These are phyloP conservation scores for Dendrolimus punctatus DNA, from an alignment of 1,140 invertebrate genomes.

Conservation along the genomic window DNA sequence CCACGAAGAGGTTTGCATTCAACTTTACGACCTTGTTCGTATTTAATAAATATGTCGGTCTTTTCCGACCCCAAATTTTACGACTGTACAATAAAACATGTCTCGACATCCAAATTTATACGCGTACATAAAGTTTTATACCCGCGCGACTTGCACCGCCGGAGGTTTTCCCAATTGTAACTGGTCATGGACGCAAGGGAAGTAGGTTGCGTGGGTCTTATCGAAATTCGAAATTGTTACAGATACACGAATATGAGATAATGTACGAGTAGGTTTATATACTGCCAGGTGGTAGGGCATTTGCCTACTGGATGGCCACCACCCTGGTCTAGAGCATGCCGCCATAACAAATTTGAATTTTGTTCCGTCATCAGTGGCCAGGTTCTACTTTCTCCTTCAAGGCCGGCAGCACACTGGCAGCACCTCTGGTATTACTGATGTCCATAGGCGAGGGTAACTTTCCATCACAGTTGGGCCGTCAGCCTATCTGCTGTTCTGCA, in stretches of 20 bases:
- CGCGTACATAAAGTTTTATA: constrained; percentile 71
- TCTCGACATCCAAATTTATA: constrained; percentile 71
- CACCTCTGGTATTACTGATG: too few relatives aligned
- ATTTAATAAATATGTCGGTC: constrained; percentile 71
- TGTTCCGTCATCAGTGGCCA: too few relatives aligned
- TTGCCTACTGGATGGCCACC: too few relatives aligned
- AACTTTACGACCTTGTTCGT: constrained; percentile 64
- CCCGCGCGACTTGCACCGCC: constrained; percentile 60
- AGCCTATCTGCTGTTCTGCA: too few relatives aligned
- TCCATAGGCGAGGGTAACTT: too few relatives aligned
- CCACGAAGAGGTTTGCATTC: constrained; percentile 62
- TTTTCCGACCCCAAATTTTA: constrained; percentile 69
- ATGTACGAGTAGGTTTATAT: too few relatives aligned
- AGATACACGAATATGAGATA: constrained; percentile 6
- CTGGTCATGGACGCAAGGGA: constrained; percentile 54
- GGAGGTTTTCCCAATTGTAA: constrained; percentile 63
- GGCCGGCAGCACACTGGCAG: too few relatives aligned
- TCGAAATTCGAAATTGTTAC: constrained; percentile 30
- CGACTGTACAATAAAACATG: constrained; percentile 68
- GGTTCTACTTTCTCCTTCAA: too few relatives aligned
- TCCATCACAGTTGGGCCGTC: too few relatives aligned
- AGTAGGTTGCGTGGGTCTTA: constrained; percentile 24
- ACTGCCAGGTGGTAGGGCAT: too few relatives aligned
- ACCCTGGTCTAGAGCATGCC: too few relatives aligned
- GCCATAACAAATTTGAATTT: too few relatives aligned